Conservation (phyloP, 2,888 invertebrate genomes). For the Mongoloraphidia duomilia region DNA sequence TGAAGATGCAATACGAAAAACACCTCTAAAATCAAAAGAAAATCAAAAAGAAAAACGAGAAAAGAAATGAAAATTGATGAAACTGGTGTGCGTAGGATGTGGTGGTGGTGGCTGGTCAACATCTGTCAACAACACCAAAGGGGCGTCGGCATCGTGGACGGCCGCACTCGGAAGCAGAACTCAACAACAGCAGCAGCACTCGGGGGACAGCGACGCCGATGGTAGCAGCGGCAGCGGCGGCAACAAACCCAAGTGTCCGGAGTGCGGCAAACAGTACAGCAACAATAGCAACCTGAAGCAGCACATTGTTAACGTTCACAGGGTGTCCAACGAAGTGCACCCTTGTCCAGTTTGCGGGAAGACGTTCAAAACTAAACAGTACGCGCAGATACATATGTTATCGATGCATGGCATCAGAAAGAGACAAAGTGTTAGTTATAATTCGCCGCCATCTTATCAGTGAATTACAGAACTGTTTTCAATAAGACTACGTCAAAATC, state of each 20-base stretch:
- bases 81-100: conserved; percentile 9
- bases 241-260: conserved; percentile 46
- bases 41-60: background rate
- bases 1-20: background rate
- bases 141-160: conserved; percentile 16
- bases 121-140: conserved; percentile 21
- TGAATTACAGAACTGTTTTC: too few species aligned
- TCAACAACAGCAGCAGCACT: conserved; percentile 10
- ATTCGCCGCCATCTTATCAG: too few species aligned
- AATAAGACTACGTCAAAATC: too few species aligned
- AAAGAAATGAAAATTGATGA: background rate
- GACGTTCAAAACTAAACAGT: conserved; percentile 55
- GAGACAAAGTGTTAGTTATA: conserved; percentile 29
- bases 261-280: conserved; percentile 52
- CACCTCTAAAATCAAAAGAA: background rate
- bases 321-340: conserved; percentile 42
- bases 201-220: conserved; percentile 4
- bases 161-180: conserved; percentile 7
- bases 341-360: conserved; percentile 49
- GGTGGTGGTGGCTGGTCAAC: conserved; percentile 17
- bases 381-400: conserved; percentile 53
- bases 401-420: conserved; percentile 51
- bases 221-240: conserved; percentile 8
- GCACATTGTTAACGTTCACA: conserved; percentile 53
- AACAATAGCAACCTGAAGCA: conserved; percentile 56